phyloP scores from a whole-genome alignment of 2,797 vertebrate genomes.

The Crocidura indochinensis region DNA sequence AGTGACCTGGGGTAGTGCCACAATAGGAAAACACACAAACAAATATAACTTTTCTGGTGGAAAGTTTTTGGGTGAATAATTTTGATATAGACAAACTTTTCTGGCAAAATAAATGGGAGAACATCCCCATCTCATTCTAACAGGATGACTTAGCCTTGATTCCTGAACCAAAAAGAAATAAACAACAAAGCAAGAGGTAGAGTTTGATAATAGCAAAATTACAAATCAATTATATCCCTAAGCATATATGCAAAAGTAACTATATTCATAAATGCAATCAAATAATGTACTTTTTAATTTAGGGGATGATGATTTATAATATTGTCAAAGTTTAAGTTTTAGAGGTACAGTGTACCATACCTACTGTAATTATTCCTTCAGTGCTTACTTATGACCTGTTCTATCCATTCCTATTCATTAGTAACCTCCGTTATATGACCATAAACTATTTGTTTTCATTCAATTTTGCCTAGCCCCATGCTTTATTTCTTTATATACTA shows the following conservation, averaged over 20 bases:
- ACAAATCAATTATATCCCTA: neutral
- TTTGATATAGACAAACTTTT: constrained; percentile 8
- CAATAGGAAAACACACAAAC: neutral
- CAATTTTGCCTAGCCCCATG: too few relatives aligned
- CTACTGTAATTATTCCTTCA: too few relatives aligned
- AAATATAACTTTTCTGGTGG: neutral
- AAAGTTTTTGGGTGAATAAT: neutral
- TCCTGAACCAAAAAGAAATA: neutral
- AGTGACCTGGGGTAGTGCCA: neutral
- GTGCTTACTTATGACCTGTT: too few relatives aligned
- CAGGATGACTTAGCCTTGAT: neutral
- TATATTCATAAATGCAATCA: neutral
- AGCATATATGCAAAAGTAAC: neutral
- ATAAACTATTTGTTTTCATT: too few relatives aligned
- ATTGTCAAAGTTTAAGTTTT: too few relatives aligned
- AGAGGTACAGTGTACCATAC: too few relatives aligned
- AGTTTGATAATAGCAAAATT: constrained; percentile 36
- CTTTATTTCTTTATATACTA: too few relatives aligned
- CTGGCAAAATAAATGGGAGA: constrained; percentile 7
- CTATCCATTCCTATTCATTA: too few relatives aligned
- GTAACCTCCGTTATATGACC: too few relatives aligned
- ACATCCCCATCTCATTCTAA: neutral
- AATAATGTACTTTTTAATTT: neutral
- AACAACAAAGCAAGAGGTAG: neutral
- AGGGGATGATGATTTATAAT: too few relatives aligned